phyloP scores from a whole-genome alignment of 2,797 vertebrate genomes.

The Rhinophrynus dorsalis region DNA sequence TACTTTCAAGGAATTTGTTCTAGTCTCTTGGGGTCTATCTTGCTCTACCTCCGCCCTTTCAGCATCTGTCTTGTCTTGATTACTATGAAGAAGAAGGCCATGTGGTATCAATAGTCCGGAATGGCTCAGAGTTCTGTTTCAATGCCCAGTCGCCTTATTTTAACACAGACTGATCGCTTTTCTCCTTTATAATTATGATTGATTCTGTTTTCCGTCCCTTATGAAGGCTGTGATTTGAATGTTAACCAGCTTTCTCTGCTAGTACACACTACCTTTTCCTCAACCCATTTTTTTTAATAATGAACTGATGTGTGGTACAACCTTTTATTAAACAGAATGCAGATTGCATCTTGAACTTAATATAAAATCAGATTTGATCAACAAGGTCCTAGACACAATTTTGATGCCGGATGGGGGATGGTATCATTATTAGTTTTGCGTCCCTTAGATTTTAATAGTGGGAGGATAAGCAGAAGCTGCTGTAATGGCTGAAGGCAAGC shows the following conservation, averaged over 20 bases:
- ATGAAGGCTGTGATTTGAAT: constrained; percentile 59
- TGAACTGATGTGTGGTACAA: constrained; percentile 38
- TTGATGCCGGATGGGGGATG: neutral
- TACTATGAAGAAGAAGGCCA: neutral
- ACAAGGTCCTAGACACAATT: neutral
- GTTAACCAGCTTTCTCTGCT: constrained; percentile 52
- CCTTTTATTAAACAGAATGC: constrained; percentile 63
- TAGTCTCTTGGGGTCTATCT: neutral
- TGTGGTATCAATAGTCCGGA: neutral
- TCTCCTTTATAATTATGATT: constrained; percentile 58
- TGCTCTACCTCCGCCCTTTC: neutral
- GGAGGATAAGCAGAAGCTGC: constrained; percentile 13
- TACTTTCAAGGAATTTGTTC: neutral
- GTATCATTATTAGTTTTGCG: neutral
- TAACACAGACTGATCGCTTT: neutral
- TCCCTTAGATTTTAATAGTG: neutral
- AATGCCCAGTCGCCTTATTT: constrained; percentile 8
- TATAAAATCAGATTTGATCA: constrained; percentile 37
- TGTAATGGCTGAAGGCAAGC: constrained; percentile 6
- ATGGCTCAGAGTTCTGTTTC: neutral
- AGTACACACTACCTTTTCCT: constrained; percentile 52
- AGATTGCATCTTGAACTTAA: constrained; percentile 57
- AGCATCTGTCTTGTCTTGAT: neutral
- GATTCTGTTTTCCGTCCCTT: constrained; percentile 61
- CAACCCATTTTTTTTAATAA: constrained; percentile 48